Conservation (phyloP, 1,140 invertebrate species). For the Hylaeus anthracinus region DNA sequence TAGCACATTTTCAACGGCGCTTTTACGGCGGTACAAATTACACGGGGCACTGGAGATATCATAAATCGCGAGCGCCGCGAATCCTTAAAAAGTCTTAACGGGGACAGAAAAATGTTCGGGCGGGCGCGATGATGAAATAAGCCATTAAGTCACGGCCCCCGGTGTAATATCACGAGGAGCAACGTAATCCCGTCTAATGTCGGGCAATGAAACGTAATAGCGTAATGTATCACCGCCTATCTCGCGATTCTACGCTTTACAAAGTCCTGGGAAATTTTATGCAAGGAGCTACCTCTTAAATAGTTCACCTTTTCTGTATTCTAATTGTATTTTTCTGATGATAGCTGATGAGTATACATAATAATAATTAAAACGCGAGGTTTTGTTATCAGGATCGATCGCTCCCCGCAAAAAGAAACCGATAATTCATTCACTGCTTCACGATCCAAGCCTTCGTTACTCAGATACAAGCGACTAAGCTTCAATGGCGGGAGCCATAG, state of each 20-base stretch:
- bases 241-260: conserved; percentile 10
- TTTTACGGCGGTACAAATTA: conserved; percentile 22
- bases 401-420: no score
- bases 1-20: conserved; percentile 8
- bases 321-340: conserved; percentile 1
- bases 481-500: no score
- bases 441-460: no score
- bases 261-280: conserved; percentile 20
- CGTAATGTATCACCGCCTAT: conserved; percentile 57
- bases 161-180: conserved; percentile 51
- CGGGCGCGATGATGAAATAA: conserved; percentile 57
- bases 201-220: conserved; percentile 63
- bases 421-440: no score
- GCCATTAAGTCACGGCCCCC: conserved; percentile 53
- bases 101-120: conserved; percentile 36
- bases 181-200: conserved; percentile 66
- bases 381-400: no score
- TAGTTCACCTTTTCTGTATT: conserved; percentile 22
- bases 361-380: no score
- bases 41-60: conserved; percentile 9
- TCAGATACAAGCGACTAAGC: no score
- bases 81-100: conserved; percentile 10
- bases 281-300: conserved; percentile 14
- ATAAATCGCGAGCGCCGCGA: neutral
- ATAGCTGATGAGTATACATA: neutral